Percentiles rank a stretch among this genome's conserved stretches.
Conservation (phyloP, 2,797 vertebrate genomes). For the Spinibarbus caldwelli region DNA sequence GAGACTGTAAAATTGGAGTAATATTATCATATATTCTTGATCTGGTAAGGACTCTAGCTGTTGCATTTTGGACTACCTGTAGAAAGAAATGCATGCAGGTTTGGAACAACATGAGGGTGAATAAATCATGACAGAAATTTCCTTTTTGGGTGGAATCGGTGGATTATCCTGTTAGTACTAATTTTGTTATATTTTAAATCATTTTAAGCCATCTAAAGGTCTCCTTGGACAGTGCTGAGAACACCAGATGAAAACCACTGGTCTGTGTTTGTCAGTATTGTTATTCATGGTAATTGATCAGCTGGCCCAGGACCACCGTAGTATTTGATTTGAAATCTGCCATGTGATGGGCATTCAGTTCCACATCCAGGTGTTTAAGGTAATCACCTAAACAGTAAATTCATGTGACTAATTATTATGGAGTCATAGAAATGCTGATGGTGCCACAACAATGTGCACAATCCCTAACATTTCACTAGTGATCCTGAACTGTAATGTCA, state of each 20-base stretch:
- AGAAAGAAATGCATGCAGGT: background rate
- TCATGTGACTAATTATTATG: background rate
- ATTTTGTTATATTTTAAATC: background rate
- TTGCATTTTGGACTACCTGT: no score
- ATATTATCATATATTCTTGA: no score
- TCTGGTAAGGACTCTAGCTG: no score
- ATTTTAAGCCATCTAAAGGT: background rate
- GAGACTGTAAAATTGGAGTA: no score
- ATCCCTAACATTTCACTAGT: background rate
- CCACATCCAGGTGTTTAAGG: background rate
- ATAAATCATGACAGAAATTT: background rate
- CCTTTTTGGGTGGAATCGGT: background rate
- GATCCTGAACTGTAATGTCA: background rate
- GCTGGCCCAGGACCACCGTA: no score
- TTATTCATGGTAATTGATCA: background rate
- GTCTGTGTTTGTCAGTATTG: background rate
- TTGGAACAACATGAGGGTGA: no score
- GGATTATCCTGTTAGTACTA: background rate
- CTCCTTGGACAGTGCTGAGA: background rate
- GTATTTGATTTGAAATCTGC: background rate
- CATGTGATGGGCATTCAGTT: background rate
- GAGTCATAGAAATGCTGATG: background rate
- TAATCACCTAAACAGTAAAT: background rate
- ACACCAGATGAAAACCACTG: background rate
- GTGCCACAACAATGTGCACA: background rate